Conservation (phyloP, 2,888 invertebrate genomes). For the Chloromyia formosa region DNA sequence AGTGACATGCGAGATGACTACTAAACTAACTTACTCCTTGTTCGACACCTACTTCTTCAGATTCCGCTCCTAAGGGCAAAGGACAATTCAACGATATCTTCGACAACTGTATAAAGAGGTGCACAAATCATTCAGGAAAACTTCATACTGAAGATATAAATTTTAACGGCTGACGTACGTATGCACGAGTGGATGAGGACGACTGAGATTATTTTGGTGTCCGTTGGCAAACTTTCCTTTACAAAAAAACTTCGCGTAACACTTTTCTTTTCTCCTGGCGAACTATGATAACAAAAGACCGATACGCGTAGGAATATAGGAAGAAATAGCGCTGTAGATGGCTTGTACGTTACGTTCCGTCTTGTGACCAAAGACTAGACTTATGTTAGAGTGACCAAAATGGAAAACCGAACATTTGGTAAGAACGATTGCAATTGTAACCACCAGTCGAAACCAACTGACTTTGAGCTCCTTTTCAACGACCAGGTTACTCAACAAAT, state of each 20-base stretch:
- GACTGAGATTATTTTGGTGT: not conserved
- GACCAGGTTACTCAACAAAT: conserved; percentile 23
- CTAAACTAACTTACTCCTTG: conserved; percentile 26
- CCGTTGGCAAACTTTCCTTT: not conserved
- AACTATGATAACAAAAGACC: conserved; percentile 8
- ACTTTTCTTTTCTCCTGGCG: conserved; percentile 7
- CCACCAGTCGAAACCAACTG: conserved; percentile 22
- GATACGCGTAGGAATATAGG: not conserved
- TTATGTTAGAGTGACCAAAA: no score
- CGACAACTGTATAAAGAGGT: not conserved
- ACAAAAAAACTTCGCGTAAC: not conserved
- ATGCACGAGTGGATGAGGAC: no score
- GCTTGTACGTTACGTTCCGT: not conserved
- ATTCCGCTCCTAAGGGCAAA: not conserved
- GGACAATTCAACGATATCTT: conserved; percentile 19
- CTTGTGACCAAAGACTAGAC: no score
- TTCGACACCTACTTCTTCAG: conserved; percentile 13
- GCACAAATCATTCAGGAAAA: conserved; percentile 40
- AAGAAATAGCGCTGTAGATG: not conserved
- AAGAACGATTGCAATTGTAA: conserved; percentile 6
- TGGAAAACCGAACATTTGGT: not conserved
- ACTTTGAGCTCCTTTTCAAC: conserved; percentile 15
- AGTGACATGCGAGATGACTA: not conserved
- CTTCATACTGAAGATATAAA: conserved; percentile 8
- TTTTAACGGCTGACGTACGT: not conserved